Base-by-base conservation (phyloP, 2,888 invertebrate species). In the Nomada ruficornis region DNA sequence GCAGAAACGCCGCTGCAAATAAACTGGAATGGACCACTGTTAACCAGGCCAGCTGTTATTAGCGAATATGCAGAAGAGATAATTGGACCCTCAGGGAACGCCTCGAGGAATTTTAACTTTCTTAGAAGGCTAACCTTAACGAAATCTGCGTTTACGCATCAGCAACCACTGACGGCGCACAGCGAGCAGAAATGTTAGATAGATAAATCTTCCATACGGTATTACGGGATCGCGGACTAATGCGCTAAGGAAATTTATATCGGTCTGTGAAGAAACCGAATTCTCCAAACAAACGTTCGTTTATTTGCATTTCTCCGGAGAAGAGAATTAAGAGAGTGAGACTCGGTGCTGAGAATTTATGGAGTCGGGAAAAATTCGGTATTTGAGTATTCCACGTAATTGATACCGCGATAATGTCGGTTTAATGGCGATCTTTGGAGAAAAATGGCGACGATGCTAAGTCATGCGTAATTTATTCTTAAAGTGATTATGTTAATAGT, bases 11-110 rank as follows among this genome's bases (percentile, higher is more conserved):
- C 15, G 13, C 36, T 11, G 72, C 63, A 26, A 70, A 75, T 70
- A 74, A 81, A 64, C 69, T 23, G 62, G 63, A 68, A 71, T 80
- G 69, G 74, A 63, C 80, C 80, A 54, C 63, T 54, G 54, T 18
- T 68, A 80, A 68, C 63, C 71, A 72, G 52, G 42, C 76, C 68
- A 60, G 77, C 65, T 80, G 75, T 84, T 84, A 84, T 84, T 84
- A 83, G 86, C 86, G 88, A 78, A 89, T 89, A 90, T 88, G 90
- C 88, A 88, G 88, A 89, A 89, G 87, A 88, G 90, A 90, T 90
- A 90, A 90, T 90, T 90, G 89, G 88, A 87, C 87, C 87, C 84
- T 83, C 75, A 80, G 86, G 85, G 86, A 79, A 77, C 63, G 78
- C 80, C 80, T 72, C 47, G 74, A 72, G 82, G 64, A 82, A 72